These are phyloP conservation scores for Ctenodactylus gundi DNA, from an alignment of 2,113 vertebrate genomes.

Conservation along the genomic window DNA sequence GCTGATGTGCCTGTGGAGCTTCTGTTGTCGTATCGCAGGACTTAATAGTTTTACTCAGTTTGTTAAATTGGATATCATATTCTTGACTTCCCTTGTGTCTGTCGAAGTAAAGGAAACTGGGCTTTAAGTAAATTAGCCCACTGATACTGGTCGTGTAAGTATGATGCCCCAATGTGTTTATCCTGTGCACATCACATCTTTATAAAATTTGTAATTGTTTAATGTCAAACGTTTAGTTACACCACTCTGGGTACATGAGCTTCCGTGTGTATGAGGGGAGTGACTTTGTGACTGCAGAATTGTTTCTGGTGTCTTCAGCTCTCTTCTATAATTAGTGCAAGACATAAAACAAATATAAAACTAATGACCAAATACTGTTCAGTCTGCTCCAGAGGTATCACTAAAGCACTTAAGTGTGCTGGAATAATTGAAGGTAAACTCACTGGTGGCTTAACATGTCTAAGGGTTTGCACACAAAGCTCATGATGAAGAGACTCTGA, in stretches of 20 bases:
- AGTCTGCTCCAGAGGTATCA: slow-evolving; percentile 46
- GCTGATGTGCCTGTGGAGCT: neutral
- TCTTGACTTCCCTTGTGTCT: neutral
- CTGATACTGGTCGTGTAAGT: neutral
- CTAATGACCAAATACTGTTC: slow-evolving; percentile 47
- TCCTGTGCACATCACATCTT: neutral
- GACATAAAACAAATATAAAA: slow-evolving; percentile 58
- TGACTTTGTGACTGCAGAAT: neutral
- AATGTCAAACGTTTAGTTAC: neutral
- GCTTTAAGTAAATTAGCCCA: neutral
- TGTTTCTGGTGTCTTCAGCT: neutral
- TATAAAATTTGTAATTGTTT: slow-evolving; percentile 6
- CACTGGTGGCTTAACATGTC: neutral
- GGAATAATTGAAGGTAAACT: slow-evolving; percentile 59
- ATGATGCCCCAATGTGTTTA: neutral
- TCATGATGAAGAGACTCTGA: slow-evolving; percentile 49
- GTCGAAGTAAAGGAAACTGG: slow-evolving; percentile 19
- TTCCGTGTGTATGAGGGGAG: neutral
- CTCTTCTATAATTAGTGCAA: slow-evolving; percentile 33
- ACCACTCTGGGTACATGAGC: neutral
- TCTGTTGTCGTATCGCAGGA: neutral
- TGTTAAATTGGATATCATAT: neutral
- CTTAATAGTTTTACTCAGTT: neutral
- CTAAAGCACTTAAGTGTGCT: slow-evolving; percentile 51
- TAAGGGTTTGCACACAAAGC: slow-evolving; percentile 14